phyloP scores from a whole-genome alignment of 2,888 invertebrate species.

The Drosophila maculinotata region DNA sequence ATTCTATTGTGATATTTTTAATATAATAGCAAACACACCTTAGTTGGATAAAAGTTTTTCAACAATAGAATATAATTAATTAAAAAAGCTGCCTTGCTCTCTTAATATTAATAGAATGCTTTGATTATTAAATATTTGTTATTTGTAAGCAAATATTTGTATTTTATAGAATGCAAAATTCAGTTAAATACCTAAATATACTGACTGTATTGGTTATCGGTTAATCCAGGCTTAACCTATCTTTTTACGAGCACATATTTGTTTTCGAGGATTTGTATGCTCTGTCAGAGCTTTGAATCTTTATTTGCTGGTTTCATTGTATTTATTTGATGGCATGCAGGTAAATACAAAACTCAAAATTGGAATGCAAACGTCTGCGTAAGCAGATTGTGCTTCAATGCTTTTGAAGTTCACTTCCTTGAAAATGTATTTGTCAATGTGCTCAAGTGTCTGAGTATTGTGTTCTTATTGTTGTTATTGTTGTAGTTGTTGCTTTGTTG shows the following conservation, averaged over 20 bases:
- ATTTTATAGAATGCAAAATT: not conserved
- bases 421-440: constrained; percentile 70
- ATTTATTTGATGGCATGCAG: constrained; percentile 19
- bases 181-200: not conserved
- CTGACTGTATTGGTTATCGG: not conserved
- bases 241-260: constrained; percentile 7
- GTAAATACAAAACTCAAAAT: constrained; percentile 31
- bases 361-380: constrained; percentile 44
- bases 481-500: constrained; percentile 27
- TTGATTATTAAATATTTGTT: not conserved
- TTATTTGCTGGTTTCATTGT: constrained; percentile 12
- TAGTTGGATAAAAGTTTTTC: too few relatives aligned
- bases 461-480: constrained; percentile 18
- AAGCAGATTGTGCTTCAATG: constrained; percentile 35
- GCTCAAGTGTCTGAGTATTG: constrained; percentile 57
- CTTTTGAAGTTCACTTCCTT: constrained; percentile 55
- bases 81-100: too few relatives aligned
- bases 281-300: constrained; percentile 2
- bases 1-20: too few relatives aligned
- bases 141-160: not conserved
- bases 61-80: too few relatives aligned
- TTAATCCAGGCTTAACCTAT: not conserved
- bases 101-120: too few relatives aligned
- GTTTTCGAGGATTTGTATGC: not conserved
- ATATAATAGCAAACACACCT: too few relatives aligned